These are phyloP conservation scores for Siniperca scherzeri DNA, from an alignment of 2,797 vertebrate genomes.

Conservation along the genomic window DNA sequence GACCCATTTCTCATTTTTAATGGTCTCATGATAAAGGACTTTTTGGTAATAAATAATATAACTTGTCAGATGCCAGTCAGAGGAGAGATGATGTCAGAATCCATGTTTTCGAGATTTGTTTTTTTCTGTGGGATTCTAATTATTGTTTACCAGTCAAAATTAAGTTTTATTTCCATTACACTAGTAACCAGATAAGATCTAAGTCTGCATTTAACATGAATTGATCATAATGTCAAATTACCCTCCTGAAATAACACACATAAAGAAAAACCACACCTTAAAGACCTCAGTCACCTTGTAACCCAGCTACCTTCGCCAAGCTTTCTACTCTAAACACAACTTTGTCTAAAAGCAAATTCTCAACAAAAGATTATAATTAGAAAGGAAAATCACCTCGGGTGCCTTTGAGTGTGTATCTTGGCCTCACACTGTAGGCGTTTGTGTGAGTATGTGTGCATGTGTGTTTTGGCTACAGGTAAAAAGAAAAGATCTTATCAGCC, in stretches of 20 bases:
- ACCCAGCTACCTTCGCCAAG: conserved; percentile 45
- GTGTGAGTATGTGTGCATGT: conserved; percentile 54
- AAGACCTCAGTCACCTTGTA: conserved; percentile 63
- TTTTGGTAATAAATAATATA: conserved; percentile 58
- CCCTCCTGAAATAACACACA: conserved; percentile 22
- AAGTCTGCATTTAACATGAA: conserved; percentile 47
- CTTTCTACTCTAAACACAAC: conserved; percentile 79
- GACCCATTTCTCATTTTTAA: conserved; percentile 69
- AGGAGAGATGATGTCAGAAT: conserved; percentile 59
- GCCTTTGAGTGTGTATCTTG: conserved; percentile 62
- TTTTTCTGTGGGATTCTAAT: conserved; percentile 5
- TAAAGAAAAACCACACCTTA: conserved; percentile 42
- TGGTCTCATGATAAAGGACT: conserved; percentile 52
- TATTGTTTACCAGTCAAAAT: conserved; percentile 28
- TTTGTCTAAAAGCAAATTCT: conserved; percentile 85
- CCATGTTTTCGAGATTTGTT: conserved; percentile 9
- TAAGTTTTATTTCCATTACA: conserved; percentile 9
- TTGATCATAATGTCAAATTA: conserved; percentile 38
- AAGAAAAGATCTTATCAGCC: conserved; percentile 90
- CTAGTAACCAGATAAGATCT: conserved; percentile 31
- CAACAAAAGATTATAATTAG: conserved; percentile 90
- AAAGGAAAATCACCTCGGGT: conserved; percentile 85
- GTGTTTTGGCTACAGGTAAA: conserved; percentile 89
- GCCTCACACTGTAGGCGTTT: conserved; percentile 59
- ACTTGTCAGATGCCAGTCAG: conserved; percentile 64